Conservation (phyloP, 2,888 invertebrate genomes). For the Campopleginae sp. region DNA sequence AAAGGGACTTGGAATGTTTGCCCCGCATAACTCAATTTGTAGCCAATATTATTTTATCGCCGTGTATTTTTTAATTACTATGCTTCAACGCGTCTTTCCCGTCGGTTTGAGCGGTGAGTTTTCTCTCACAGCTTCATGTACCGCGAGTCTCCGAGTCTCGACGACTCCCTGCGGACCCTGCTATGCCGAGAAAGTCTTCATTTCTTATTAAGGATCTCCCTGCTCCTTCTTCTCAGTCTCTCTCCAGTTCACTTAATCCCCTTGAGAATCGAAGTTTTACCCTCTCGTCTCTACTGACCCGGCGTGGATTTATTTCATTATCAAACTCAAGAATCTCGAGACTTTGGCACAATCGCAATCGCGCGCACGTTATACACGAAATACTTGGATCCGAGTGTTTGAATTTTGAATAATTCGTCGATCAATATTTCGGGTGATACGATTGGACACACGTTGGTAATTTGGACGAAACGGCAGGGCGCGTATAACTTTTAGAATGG, state of each 20-base stretch:
- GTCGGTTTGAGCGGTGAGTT: slow-evolving; percentile 26
- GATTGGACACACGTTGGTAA: neutral
- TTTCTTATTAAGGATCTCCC: slow-evolving; percentile 68
- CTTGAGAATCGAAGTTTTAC: slow-evolving; percentile 80
- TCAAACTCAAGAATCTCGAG: slow-evolving; percentile 69
- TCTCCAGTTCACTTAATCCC: slow-evolving; percentile 73
- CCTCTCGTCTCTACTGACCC: slow-evolving; percentile 73
- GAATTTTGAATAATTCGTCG: slow-evolving; percentile 16
- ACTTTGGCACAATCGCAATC: slow-evolving; percentile 34
- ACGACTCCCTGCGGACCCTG: slow-evolving; percentile 59
- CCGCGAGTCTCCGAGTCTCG: slow-evolving; percentile 43
- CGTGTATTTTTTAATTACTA: slow-evolving; percentile 83
- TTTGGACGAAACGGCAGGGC: neutral
- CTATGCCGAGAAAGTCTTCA: slow-evolving; percentile 59
- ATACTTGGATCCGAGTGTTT: neutral
- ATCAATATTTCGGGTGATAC: neutral
- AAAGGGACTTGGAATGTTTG: slow-evolving; percentile 23
- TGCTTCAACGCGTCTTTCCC: slow-evolving; percentile 76
- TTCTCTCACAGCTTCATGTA: slow-evolving; percentile 29
- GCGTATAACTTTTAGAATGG: slow-evolving; percentile 24
- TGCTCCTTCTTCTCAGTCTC: slow-evolving; percentile 61
- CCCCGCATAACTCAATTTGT: slow-evolving; percentile 79
- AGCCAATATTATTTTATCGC: slow-evolving; percentile 83
- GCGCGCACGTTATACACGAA: slow-evolving; percentile 17
- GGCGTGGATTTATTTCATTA: slow-evolving; percentile 76